Evolutionary conservation across 1,140 invertebrate genomes (phyloP).

Genomic region (Drusus annulatus): DNA sequence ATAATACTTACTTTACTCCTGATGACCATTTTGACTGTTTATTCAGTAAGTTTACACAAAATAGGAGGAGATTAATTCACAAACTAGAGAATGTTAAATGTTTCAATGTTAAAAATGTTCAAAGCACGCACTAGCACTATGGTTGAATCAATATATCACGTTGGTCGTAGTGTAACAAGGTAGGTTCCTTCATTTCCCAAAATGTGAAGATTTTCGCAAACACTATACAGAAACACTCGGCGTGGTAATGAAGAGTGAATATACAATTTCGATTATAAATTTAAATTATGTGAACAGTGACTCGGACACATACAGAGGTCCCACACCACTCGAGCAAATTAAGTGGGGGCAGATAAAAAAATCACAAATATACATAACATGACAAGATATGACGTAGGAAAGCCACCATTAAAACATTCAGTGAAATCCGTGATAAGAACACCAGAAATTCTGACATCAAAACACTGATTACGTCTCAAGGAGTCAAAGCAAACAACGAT

Average conservation of each 20-base stretch:
- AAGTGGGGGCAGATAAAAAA: conserved; percentile 41
- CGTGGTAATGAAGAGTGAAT: conserved; percentile 43
- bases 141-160: conserved; percentile 34
- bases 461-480: conserved; percentile 43
- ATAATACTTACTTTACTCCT: conserved; percentile 51
- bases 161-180: conserved; percentile 30
- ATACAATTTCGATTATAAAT: conserved; percentile 55
- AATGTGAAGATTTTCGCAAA: conserved; percentile 47
- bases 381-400: conserved; percentile 41
- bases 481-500: conserved; percentile 25
- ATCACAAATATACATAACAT: not conserved
- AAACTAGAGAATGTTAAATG: not conserved
- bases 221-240: conserved; percentile 34
- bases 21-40: conserved; percentile 52
- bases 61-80: no score
- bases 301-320: conserved; percentile 31
- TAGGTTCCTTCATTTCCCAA: conserved; percentile 37
- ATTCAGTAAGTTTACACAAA: no score
- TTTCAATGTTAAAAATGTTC: not conserved
- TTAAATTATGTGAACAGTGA: conserved; percentile 54
- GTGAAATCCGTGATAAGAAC: conserved; percentile 41
- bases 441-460: conserved; percentile 42
- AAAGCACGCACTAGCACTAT: conserved; percentile 23
- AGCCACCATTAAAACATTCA: conserved; percentile 44
- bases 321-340: conserved; percentile 28